A percentile compares a stretch with the other conserved stretches of the same genome.
These are phyloP conservation scores for Propithecus perrieri DNA, from an alignment of 2,797 vertebrate species.

Conservation along the genomic window DNA sequence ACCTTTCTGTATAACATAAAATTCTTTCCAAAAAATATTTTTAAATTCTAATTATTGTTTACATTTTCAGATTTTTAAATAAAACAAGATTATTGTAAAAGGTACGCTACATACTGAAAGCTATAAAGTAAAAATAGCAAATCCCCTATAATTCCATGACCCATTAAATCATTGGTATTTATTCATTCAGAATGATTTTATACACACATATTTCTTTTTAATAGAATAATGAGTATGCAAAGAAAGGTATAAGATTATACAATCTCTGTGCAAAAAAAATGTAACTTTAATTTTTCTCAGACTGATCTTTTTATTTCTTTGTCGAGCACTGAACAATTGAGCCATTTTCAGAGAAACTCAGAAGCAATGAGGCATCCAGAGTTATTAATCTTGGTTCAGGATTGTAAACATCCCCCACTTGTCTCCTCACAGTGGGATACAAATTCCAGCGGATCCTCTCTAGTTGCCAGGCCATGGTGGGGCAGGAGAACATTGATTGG, in stretches of 20 bases:
- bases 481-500: background rate
- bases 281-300: conserved; percentile 16
- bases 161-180: background rate
- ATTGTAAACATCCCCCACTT: background rate
- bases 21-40: conserved; percentile 21
- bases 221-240: background rate
- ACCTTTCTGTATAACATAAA: background rate
- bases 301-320: background rate
- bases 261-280: background rate
- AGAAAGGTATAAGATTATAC: background rate
- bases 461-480: background rate
- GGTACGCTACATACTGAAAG: background rate
- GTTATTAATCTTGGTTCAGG: background rate
- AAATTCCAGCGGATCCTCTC: background rate
- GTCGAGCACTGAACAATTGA: background rate
- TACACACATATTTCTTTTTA: background rate
- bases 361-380: background rate
- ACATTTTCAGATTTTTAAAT: background rate
- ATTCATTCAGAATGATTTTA: background rate
- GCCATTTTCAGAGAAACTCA: background rate
- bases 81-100: background rate
- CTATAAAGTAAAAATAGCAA: background rate
- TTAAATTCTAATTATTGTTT: background rate
- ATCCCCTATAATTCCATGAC: background rate
- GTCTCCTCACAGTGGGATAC: background rate